Base-by-base conservation (phyloP, 2,888 invertebrate species). In the Ischnus inquisitorius region DNA sequence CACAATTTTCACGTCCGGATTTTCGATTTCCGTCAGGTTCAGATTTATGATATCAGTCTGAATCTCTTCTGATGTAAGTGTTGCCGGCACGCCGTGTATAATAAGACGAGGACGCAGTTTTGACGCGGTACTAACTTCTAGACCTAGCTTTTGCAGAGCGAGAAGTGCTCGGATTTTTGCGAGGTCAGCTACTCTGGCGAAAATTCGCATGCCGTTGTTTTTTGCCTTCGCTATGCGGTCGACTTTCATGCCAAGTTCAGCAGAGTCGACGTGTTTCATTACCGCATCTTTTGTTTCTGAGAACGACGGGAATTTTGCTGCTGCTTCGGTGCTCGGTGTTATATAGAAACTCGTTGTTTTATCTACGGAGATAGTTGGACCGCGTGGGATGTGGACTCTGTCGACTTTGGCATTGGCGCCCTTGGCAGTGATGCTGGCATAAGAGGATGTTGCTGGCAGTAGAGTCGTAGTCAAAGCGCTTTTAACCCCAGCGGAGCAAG, bases 191-290 rank as follows among this genome's bases (percentile, higher is more conserved):
- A 25, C 57, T 57, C 25, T 57, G 5, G 57, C 57, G 25, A 25
- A 22, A 25, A 57, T 57, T 8, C 57, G 57, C 22, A 57, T 25
- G 57, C 57, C 57, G 25, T 57, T 57, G 25, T 57, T 57, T 25
- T 12, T 57, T 8, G 57, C 57, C 5, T 25, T 57, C 6, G 57
- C 5, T 3, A 57, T 8, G 12, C 57, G 57, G 25, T 57, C 57
- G 2, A 57, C 57, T 14, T 8, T 57, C 57, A 57, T 57, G 3
- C 57, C 57, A 2, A 57, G 10, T 25, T 25, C 22, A 19, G 57
- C 22, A 8, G 57, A 25, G 12, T 57, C 57, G 48, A 67, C 71
- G 14, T 48, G 71, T 51, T 57, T 57, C 5, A 22, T 57, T 12
- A 57, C 19, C 3, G 57, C 57, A 5, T 57, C 57, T 14, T 57